Percentiles rank a stretch among this genome's conserved stretches.
Evolutionary conservation across 2,888 invertebrate species (phyloP).

Genomic region (Atherix ibis): DNA sequence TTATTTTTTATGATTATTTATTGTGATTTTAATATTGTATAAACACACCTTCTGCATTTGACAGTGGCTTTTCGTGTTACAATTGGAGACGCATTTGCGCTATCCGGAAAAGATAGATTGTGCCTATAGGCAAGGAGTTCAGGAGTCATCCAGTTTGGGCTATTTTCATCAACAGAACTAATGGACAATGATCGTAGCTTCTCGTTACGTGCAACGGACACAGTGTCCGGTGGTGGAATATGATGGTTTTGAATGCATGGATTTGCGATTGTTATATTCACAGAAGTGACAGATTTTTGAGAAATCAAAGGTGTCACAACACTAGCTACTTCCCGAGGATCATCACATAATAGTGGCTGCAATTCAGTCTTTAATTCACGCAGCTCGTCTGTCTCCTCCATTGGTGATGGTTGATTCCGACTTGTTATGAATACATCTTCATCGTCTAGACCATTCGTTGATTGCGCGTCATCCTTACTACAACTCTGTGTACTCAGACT

Average conservation of each 20-base stretch:
- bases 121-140: constrained; percentile 66
- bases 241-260: constrained; percentile 57
- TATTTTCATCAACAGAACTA: constrained; percentile 54
- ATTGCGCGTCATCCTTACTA: constrained; percentile 9
- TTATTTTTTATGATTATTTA: no score
- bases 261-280: constrained; percentile 53
- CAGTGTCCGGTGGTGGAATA: constrained; percentile 45
- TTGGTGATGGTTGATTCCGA: constrained; percentile 7
- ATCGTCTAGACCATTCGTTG: constrained; percentile 11
- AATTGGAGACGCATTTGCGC: constrained; percentile 61
- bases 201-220: constrained; percentile 12
- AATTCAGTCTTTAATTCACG: constrained; percentile 31
- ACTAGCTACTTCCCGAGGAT: constrained; percentile 24
- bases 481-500: constrained; percentile 11
- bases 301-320: constrained; percentile 25
- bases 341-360: constrained; percentile 29
- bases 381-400: constrained; percentile 25
- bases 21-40: no score
- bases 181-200: constrained; percentile 40
- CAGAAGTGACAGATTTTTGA: constrained; percentile 45
- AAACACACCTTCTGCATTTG: constrained; percentile 41
- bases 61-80: constrained; percentile 44
- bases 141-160: constrained; percentile 69
- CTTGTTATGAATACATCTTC: constrained; percentile 13
- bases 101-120: constrained; percentile 66